These are phyloP conservation scores for Melipona quadrifasciata DNA, from an alignment of 1,140 invertebrate genomes.

Conservation along the genomic window DNA sequence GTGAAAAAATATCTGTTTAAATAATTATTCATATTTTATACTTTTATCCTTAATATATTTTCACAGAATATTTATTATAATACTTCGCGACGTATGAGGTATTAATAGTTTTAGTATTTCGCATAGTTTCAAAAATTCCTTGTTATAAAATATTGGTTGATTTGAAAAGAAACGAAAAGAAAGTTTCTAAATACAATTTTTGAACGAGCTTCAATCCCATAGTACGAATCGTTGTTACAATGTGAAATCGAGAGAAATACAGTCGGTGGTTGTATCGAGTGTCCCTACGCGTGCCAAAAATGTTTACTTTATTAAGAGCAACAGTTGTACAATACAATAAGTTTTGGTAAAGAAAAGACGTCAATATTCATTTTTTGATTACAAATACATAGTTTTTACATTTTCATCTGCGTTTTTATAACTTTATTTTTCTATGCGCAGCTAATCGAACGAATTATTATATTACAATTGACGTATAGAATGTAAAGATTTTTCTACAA, in stretches of 20 bases:
- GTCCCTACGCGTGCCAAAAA: conserved; percentile 51
- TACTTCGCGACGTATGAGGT: not conserved
- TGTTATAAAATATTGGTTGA: not conserved
- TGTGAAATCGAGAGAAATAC: conserved; percentile 17
- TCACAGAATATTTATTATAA: conserved; percentile 43
- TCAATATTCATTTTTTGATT: not conserved
- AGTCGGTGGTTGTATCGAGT: conserved; percentile 13
- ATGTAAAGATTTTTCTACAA: not conserved
- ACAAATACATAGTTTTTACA: not conserved
- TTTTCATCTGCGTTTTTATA: not conserved
- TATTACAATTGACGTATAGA: not conserved
- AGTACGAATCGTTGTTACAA: not conserved
- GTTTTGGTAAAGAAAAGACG: not conserved
- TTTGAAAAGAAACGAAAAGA: not conserved
- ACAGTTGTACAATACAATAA: conserved; percentile 25
- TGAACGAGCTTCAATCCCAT: conserved; percentile 39
- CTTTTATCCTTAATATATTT: conserved; percentile 65
- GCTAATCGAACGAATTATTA: not conserved
- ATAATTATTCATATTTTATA: conserved; percentile 61
- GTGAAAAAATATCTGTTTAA: conserved; percentile 51
- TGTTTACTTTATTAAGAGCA: not conserved
- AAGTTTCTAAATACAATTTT: conserved; percentile 16
- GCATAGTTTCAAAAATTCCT: not conserved
- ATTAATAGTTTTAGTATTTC: conserved; percentile 5
- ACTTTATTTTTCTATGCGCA: not conserved